These are phyloP conservation scores for Eueides isabella DNA, from an alignment of 1,140 invertebrate species.

Conservation along the genomic window DNA sequence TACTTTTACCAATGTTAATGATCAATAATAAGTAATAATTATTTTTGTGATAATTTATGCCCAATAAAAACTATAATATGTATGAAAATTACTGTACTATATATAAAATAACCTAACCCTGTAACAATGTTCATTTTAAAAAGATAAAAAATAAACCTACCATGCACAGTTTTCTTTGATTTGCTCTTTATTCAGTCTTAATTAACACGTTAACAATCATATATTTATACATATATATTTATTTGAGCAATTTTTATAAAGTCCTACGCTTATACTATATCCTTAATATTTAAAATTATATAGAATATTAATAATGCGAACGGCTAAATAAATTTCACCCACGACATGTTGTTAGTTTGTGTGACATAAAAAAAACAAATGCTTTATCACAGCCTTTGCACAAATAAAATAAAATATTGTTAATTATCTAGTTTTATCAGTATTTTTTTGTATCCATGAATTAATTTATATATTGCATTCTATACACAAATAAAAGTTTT, in stretches of 20 bases:
- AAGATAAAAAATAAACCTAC: not conserved
- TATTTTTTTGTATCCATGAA: no score
- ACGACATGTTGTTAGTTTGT: not conserved
- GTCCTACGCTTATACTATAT: no score
- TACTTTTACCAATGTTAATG: no score
- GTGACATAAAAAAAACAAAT: constrained; percentile 19
- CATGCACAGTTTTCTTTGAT: constrained; percentile 25
- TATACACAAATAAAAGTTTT: no score
- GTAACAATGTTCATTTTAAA: not conserved
- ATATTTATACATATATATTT: not conserved
- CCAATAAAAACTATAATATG: not conserved
- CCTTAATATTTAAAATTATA: not conserved
- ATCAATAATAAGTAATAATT: no score
- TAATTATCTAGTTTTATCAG: not conserved
- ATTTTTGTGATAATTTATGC: not conserved
- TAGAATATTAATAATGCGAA: not conserved
- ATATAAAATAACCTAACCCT: constrained; percentile 5
- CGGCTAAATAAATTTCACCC: not conserved
- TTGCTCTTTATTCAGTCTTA: constrained; percentile 15
- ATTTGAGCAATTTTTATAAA: not conserved
- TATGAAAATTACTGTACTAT: not conserved
- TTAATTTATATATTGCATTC: not conserved
- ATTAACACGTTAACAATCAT: not conserved
- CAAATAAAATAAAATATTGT: not conserved
- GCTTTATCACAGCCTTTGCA: constrained; percentile 17